Conservation (phyloP, 2,113 vertebrate species). For the Sminthopsis crassicaudata region DNA sequence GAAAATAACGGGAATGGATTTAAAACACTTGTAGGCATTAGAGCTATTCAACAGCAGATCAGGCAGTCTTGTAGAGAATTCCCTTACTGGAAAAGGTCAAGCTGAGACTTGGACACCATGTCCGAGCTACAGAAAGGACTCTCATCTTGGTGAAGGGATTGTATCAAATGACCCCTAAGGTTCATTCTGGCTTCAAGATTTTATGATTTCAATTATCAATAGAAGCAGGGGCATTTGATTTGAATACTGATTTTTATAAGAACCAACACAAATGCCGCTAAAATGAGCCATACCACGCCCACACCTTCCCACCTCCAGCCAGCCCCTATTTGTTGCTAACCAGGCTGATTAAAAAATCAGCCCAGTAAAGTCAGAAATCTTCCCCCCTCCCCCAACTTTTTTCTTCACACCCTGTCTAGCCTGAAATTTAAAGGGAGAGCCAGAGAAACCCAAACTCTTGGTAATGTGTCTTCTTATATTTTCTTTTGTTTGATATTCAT, state of each 20-base stretch:
- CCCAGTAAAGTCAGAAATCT: slow-evolving; percentile 59
- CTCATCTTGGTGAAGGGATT: neutral
- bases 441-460: neutral
- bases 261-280: slow-evolving; percentile 36
- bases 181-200: slow-evolving; percentile 20
- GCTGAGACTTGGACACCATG: neutral
- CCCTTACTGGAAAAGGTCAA: neutral
- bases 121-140: slow-evolving; percentile 7
- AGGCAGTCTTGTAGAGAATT: neutral
- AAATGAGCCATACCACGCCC: neutral
- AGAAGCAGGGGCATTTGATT: slow-evolving; percentile 39
- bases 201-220: slow-evolving; percentile 10
- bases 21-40: neutral
- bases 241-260: slow-evolving; percentile 56
- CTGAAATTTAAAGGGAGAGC: slow-evolving; percentile 55
- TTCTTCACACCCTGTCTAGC: neutral
- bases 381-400: neutral
- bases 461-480: neutral
- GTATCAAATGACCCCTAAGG: neutral
- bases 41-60: slow-evolving; percentile 10
- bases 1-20: neutral
- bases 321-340: neutral
- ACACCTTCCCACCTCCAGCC: no score
- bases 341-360: slow-evolving; percentile 62
- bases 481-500: slow-evolving; percentile 42